Evolutionary conservation across 2,888 invertebrate species (phyloP).

Genomic region (Yponomeuta sedellus): DNA sequence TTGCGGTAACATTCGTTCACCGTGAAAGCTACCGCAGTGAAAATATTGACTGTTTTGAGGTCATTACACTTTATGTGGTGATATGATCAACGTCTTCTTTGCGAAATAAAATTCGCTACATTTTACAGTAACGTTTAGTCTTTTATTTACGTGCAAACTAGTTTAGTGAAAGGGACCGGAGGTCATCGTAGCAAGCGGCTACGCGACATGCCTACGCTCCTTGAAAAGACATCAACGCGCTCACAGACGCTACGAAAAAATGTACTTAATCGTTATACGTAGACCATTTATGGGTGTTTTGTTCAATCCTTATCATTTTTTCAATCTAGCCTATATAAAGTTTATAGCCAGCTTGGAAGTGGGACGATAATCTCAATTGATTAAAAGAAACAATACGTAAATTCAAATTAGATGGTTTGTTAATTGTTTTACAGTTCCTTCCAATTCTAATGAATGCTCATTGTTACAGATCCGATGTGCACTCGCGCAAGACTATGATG

Average conservation of each 20-base stretch:
- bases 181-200: not conserved
- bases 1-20: conserved; percentile 9
- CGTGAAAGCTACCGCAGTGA: not conserved
- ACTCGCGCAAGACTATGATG: conserved; percentile 72
- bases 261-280: not conserved
- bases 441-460: conserved; percentile 47
- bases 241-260: not conserved
- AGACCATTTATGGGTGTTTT: not conserved
- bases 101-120: not conserved
- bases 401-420: conserved; percentile 21
- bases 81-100: not conserved
- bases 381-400: not conserved
- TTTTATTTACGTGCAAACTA: not conserved
- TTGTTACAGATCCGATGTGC: conserved; percentile 65
- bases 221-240: conserved; percentile 13
- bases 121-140: too few relatives aligned
- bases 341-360: not conserved
- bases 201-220: not conserved
- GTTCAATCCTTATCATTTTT: not conserved
- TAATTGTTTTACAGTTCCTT: conserved; percentile 31
- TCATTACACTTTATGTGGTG: not conserved
- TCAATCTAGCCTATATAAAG: not conserved
- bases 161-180: too few relatives aligned
- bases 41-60: not conserved
- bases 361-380: conserved; percentile 9